Evolutionary conservation across 2,797 vertebrate genomes (phyloP), one percentile per base, ranked within the genome.

Genomic region (Muraenolepis orangiensis): DNA sequence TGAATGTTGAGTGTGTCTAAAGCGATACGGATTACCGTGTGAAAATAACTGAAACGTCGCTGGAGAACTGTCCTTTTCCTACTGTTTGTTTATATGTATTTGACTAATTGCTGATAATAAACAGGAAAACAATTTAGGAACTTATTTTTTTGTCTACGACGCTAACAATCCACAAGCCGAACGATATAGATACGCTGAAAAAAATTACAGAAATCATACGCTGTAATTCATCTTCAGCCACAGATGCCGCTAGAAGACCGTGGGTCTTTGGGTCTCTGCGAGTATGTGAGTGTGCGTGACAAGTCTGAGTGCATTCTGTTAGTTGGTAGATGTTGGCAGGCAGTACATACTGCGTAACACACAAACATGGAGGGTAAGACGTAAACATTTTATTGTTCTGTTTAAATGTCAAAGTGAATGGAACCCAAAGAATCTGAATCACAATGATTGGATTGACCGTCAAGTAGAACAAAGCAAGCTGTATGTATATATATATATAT

Each of bases 61-160:
- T 79, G 68, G 86, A 51, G 18, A 51, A 51, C 46, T 88, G 90
- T 93, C 93, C 91, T 93, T 97, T 97, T 96, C 95, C 93, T 94
- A 94, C 95, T 92, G 83, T 92, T 95, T 95, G 93, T 95, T 95
- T 97, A 93, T 96, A 95, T 95, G 94, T 96, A 96, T 95, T 95
- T 96, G 87, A 95, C 91, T 92, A 94, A 94, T 92, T 95, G 93
- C 93, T 94, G 88, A 96, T 93, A 96, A 95, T 96, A 96, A 94
- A 94, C 81, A 82, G 85, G 76, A 80, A 78, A 85, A 89, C 83
- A 76, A 89, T 83, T 78, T 87, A 36, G n/a, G 13, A 80, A 29
- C 11, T 64, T 66, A 38, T 14, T 57, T 72, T 40, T 6, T 57
- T 57, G 1, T 72, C 46, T 51, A 51, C 20, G 20, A 8, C 5